A percentile compares a stretch with the other conserved stretches of the same genome.
These are phyloP conservation scores for Platyrinchus mystaceus DNA, from an alignment of 2,797 vertebrate genomes.

Conservation along the genomic window DNA sequence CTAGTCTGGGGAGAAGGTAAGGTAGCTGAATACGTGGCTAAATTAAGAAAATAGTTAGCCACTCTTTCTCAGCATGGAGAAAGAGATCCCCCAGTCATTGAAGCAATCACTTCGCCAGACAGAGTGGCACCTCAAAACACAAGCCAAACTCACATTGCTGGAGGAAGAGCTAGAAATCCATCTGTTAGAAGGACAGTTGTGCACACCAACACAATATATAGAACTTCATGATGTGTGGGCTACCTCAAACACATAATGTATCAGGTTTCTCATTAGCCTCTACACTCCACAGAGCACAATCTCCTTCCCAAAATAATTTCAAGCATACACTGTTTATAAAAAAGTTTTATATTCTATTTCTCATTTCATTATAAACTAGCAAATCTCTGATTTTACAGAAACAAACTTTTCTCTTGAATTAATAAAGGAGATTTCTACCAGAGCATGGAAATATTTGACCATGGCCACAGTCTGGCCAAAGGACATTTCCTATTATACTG, in stretches of 20 bases:
- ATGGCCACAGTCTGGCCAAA: neutral
- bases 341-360: neutral
- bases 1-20: neutral
- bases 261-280: neutral
- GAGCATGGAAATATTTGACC: neutral
- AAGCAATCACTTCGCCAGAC: neutral
- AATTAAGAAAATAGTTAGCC: neutral
- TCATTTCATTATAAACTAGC: neutral
- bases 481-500: neutral
- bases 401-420: neutral
- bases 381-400: neutral
- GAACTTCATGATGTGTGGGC: neutral
- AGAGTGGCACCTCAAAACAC: neutral
- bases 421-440: neutral
- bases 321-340: neutral
- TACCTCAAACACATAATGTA: neutral
- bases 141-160: neutral
- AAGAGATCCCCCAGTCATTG: neutral
- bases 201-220: neutral
- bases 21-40: neutral
- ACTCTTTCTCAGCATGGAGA: neutral
- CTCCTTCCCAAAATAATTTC: neutral
- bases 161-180: neutral
- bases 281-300: neutral
- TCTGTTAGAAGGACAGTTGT: neutral